Conservation (phyloP, 2,888 invertebrate genomes). For the Zygaena filipendulae region DNA sequence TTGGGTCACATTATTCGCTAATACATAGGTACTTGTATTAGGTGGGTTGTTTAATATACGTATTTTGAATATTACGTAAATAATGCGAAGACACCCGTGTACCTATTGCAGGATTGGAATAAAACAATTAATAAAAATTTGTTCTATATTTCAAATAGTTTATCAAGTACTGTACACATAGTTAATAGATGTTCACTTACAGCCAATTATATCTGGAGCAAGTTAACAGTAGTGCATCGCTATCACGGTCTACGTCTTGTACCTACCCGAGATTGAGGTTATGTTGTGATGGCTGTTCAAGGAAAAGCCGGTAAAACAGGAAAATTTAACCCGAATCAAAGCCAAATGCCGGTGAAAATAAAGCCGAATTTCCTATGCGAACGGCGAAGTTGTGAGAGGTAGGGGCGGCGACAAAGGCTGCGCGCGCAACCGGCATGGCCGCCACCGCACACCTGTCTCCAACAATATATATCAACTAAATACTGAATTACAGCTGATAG, state of each 20-base stretch:
- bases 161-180: conserved; percentile 30
- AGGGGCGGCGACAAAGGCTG: conserved; percentile 40
- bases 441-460: conserved; percentile 60
- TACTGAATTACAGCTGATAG: conserved; percentile 42
- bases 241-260: no score
- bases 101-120: conserved; percentile 35
- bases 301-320: conserved; percentile 47
- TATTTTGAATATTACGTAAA: no score
- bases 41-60: no score
- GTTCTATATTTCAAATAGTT: conserved; percentile 44
- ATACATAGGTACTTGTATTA: no score
- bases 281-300: conserved; percentile 63
- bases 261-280: conserved; percentile 54
- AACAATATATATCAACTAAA: conserved; percentile 43
- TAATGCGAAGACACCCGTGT: no score
- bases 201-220: conserved; percentile 41
- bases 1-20: no score
- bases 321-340: conserved; percentile 27
- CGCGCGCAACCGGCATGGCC: conserved; percentile 66
- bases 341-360: conserved; percentile 39
- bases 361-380: conserved; percentile 43
- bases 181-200: conserved; percentile 22
- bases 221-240: no score
- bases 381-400: conserved; percentile 29
- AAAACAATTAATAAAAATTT: conserved; percentile 47